A percentile compares a stretch with the other conserved stretches of the same genome.
phyloP scores from a whole-genome alignment of 2,113 vertebrate species.

The Oreochromis aureus region DNA sequence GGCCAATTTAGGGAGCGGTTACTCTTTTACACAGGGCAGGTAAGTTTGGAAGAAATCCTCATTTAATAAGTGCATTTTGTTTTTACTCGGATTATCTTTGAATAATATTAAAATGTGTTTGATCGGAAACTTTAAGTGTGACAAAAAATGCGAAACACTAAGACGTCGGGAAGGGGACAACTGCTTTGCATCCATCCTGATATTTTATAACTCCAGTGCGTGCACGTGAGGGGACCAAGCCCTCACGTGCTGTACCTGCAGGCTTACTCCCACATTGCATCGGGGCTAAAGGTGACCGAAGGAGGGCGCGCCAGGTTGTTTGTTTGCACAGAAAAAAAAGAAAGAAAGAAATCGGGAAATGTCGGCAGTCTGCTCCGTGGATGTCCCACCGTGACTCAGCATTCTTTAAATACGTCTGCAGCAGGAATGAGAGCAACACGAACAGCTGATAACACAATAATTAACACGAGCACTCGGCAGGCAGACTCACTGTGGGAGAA shows the following conservation, averaged over 20 bases:
- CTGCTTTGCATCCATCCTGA: background rate
- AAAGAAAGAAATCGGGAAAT: background rate
- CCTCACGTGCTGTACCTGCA: background rate
- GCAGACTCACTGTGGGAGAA: background rate
- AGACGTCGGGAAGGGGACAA: fast-evolving
- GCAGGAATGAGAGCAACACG: fast-evolving
- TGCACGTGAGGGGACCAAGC: background rate
- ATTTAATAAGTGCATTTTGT: background rate
- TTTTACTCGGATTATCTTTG: background rate
- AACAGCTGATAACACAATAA: background rate
- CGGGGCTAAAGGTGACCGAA: background rate
- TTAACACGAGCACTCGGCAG: background rate
- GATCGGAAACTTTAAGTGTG: background rate
- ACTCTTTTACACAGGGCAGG: background rate
- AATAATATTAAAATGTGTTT: background rate
- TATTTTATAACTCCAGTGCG: background rate
- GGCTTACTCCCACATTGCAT: background rate
- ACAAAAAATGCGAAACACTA: background rate
- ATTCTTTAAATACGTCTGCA: background rate
- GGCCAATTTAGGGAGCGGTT: fast-evolving
- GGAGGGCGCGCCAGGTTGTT: background rate
- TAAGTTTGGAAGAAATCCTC: fast-evolving
- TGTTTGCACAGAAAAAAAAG: background rate
- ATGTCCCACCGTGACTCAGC: background rate
- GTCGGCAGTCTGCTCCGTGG: background rate